Base-by-base conservation (phyloP, 2,797 vertebrate species). In the Salarias fasciatus region DNA sequence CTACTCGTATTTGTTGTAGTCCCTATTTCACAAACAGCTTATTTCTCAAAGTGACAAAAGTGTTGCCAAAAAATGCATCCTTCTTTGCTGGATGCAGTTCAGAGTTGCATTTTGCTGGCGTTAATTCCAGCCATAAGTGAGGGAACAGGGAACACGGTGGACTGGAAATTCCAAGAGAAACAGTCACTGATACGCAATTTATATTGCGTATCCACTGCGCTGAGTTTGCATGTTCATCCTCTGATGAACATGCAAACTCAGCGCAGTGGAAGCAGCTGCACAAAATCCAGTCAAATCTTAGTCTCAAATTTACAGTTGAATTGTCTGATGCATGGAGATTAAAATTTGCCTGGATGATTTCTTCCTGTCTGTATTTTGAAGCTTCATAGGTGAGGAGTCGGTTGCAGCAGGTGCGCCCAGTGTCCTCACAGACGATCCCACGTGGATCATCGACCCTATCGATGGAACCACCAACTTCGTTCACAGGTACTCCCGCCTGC, bases 341-440 rank as follows among this genome's bases (percentile, higher is more conserved):
- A 9, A 11, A 24, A 11, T 10, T 28, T 1, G 1, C 24, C 10
- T 0, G 15, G 24, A 24, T 18, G 3, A 24, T 24, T 45, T 45
- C 18, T 2, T 45, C 13, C 33, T 9, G 33, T 33, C 33, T 45
- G 60, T 12, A 13, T 55, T 33, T 46, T 74, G 15, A 77, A 98
- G 97, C 82, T 97, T 98, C 79, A 98, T 98, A 0, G 97, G 96
- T 3, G 97, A 98, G 82, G 96, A 98, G 72, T 98, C 97, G 0
- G 97, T 98, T 50, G 96, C 97, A 29, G 96, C 95, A 12, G 97
- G 97, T 2, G 93, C 92, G 41, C 88, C 91, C 64, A 94, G 95
- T 14, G 1, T 88, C 58, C 87, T 98, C n/a, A 95, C 95, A 0
- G 92, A 97, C 75, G 86, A 82, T 50, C 95, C 96, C 46, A 98